These are phyloP conservation scores for Chymomyza caudatula DNA, from an alignment of 2,888 invertebrate genomes.

Conservation along the genomic window DNA sequence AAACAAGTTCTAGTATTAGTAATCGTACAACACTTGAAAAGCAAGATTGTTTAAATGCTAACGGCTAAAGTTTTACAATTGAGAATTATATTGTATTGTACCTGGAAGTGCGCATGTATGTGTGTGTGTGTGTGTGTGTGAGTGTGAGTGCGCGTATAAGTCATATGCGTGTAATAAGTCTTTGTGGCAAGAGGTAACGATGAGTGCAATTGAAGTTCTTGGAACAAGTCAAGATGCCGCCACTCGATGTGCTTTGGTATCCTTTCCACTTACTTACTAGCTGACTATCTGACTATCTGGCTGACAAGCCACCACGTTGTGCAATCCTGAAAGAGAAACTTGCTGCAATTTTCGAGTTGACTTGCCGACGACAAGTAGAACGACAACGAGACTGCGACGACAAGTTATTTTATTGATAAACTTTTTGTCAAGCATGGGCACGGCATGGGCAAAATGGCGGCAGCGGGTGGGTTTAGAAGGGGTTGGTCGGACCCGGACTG, in stretches of 20 bases:
- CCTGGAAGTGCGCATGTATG: too few relatives aligned
- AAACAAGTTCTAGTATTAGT: neutral
- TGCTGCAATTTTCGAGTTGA: constrained; percentile 69
- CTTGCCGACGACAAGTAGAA: constrained; percentile 49
- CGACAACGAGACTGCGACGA: constrained; percentile 40
- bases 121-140: too few relatives aligned
- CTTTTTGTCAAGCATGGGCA: constrained; percentile 57
- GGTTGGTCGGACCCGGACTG: neutral
- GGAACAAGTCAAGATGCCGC: constrained; percentile 56
- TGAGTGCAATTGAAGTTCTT: constrained; percentile 68
- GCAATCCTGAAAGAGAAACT: constrained; percentile 33
- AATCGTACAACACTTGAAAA: neutral
- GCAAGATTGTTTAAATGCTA: neutral
- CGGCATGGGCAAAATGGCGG: constrained; percentile 4
- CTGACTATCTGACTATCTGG: constrained; percentile 35
- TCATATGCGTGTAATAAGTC: constrained; percentile 48
- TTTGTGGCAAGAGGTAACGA: constrained; percentile 44
- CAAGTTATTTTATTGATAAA: constrained; percentile 72
- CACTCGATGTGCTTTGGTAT: constrained; percentile 60
- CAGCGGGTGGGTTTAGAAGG: neutral
- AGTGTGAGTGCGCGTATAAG: constrained; percentile 39
- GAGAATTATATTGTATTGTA: too few relatives aligned
- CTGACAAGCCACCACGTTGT: neutral
- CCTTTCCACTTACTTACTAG: neutral
- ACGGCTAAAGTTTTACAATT: neutral